These are phyloP conservation scores for Acrobasis consociella DNA, from an alignment of 2,888 invertebrate species.

Conservation along the genomic window DNA sequence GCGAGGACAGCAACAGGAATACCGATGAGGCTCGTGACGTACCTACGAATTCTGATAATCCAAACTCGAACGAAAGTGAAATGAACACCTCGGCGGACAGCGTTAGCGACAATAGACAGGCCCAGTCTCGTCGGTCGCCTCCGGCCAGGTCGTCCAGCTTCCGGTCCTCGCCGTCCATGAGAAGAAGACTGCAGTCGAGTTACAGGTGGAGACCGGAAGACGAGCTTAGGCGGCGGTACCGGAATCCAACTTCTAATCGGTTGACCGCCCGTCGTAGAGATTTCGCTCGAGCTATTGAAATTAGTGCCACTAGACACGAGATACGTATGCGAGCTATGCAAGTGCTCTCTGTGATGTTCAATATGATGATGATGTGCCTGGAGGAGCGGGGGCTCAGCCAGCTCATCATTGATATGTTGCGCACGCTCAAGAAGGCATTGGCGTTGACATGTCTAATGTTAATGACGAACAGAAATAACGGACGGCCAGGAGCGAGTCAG, in stretches of 20 bases:
- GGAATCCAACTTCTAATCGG: slow-evolving; percentile 50
- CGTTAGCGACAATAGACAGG: slow-evolving; percentile 35
- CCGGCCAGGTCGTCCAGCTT: slow-evolving; percentile 45
- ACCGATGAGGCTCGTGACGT: slow-evolving; percentile 40
- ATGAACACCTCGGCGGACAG: slow-evolving; percentile 39
- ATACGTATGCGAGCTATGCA: slow-evolving; percentile 79
- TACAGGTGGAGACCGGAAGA: slow-evolving; percentile 66
- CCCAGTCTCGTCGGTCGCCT: slow-evolving; percentile 39
- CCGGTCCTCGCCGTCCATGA: slow-evolving; percentile 48
- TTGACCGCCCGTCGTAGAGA: slow-evolving; percentile 61
- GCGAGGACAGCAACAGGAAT: slow-evolving; percentile 42
- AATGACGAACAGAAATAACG: slow-evolving; percentile 64
- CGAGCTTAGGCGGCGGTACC: slow-evolving; percentile 57
- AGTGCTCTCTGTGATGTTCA: slow-evolving; percentile 77
- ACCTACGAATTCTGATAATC: slow-evolving; percentile 33
- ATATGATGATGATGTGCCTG: slow-evolving; percentile 80
- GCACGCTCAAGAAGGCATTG: slow-evolving; percentile 71
- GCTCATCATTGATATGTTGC: slow-evolving; percentile 71
- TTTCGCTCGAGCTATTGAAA: slow-evolving; percentile 62
- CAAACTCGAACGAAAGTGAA: slow-evolving; percentile 38
- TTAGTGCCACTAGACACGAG: slow-evolving; percentile 71
- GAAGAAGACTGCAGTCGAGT: slow-evolving; percentile 54
- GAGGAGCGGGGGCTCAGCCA: slow-evolving; percentile 74
- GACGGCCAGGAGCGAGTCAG: slow-evolving; percentile 45
- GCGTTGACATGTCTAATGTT: slow-evolving; percentile 75